Evolutionary conservation across 2,113 vertebrate genomes (phyloP), one percentile per base, ranked within the genome.

Genomic region (Motacilla alba): DNA sequence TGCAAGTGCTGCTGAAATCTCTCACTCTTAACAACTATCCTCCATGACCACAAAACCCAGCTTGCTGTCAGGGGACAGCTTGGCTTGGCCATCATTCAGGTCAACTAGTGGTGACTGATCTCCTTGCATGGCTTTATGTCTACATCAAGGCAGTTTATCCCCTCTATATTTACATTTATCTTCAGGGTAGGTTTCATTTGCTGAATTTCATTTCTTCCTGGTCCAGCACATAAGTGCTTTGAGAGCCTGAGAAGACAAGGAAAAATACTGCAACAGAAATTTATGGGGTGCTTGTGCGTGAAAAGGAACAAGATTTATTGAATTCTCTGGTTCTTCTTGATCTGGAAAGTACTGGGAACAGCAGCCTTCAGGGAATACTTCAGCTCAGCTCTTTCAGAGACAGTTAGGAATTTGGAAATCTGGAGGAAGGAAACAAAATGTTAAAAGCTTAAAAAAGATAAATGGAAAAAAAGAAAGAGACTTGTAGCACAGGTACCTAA

Each of bases 361-460:
- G 68, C 64, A 89, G n/a, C 46, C 87, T 89, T 82, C 44, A 56
- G 93, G 83, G 93, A 94, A 60, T 95, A 39, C 23, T 89, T 88
- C 31, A 78, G 26, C 41, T 75, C 44, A 15, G 16, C 22, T 92
- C n/a, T 67, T 75, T 88, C 44, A 75, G 44, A 82, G 70, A 30
- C 6, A 3, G 26, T 12, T 87, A 33, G 47, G 68, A 83, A 74
- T 86, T 83, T 90, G 73, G 90, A 67, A 85, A 67, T 43, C 63
- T 88, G 52, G 64, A 83, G 76, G 83, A 94, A 73, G 64, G 72
- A 83, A 67, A 67, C 68, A 70, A 64, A 85, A 90, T 56, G 52
- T 63, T 87, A 78, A 84, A 74, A 72, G 37, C 66, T 91, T 93
- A 49, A 84, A 72, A 79, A 79, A 75, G n/a, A 72, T 77, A 5